These are phyloP conservation scores for Zonitis immaculata DNA, from an alignment of 2,888 invertebrate genomes.

Conservation along the genomic window DNA sequence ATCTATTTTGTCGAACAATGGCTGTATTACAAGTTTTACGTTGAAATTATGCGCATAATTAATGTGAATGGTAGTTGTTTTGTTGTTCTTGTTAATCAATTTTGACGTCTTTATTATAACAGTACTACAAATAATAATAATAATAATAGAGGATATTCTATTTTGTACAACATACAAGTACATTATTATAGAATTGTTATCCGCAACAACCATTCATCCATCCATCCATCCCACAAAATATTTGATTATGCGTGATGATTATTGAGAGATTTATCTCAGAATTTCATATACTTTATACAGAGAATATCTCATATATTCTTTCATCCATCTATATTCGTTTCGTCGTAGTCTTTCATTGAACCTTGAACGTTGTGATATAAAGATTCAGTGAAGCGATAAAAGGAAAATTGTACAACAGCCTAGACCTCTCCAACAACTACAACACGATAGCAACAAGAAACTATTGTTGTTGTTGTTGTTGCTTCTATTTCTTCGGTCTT, in stretches of 20 bases:
- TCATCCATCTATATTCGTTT: not conserved
- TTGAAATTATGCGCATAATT: slow-evolving; percentile 20
- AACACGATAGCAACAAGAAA: not conserved
- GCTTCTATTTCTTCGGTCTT: not conserved
- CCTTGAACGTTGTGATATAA: slow-evolving; percentile 26
- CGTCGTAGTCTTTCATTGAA: slow-evolving; percentile 18
- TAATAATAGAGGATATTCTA: too few relatives aligned
- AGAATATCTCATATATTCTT: not conserved
- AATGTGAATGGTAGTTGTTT: not conserved
- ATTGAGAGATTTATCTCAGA: too few relatives aligned
- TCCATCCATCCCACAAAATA: too few relatives aligned
- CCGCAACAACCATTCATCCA: too few relatives aligned
- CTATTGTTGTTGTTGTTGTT: not conserved
- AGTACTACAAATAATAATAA: too few relatives aligned
- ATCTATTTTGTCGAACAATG: slow-evolving; percentile 18
- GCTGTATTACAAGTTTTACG: slow-evolving; percentile 13
- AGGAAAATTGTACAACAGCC: slow-evolving; percentile 19
- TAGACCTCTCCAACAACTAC: not conserved
- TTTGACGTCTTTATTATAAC: not conserved
- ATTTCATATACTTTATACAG: not conserved
- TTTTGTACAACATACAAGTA: too few relatives aligned
- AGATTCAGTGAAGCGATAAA: slow-evolving; percentile 30
- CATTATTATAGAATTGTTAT: too few relatives aligned
- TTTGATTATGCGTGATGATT: too few relatives aligned
- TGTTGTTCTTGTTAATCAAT: not conserved